phyloP scores from a whole-genome alignment of 1,140 invertebrate genomes.

The Sycophaga agraensis region DNA sequence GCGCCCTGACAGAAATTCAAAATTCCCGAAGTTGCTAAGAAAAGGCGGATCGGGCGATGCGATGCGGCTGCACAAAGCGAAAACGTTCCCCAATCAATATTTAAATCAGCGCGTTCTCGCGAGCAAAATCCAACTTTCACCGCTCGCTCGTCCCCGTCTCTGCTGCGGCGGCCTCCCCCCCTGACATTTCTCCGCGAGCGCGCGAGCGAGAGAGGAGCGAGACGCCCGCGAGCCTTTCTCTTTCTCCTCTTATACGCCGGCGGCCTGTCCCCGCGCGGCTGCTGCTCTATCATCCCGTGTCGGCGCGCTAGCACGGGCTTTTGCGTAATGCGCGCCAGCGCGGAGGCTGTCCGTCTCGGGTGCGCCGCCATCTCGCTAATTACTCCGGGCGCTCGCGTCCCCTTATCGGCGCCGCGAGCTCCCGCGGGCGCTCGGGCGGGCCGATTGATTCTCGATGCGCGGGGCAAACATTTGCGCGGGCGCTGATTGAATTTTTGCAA shows the following conservation, averaged over 20 bases:
- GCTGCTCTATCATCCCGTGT: too few relatives aligned
- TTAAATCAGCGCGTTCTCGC: conserved; percentile 13
- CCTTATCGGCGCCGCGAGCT: background rate
- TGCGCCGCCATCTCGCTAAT: conserved; percentile 4
- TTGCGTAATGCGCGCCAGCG: too few relatives aligned
- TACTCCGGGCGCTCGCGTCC: background rate
- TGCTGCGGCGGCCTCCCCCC: background rate
- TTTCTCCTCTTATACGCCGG: too few relatives aligned
- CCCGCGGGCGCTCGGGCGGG: too few relatives aligned
- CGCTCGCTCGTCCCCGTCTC: background rate
- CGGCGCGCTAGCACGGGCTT: too few relatives aligned
- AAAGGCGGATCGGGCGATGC: too few relatives aligned
- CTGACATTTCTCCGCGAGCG: background rate
- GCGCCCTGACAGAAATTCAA: too few relatives aligned
- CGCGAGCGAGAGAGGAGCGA: conserved; percentile 1
- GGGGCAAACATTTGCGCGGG: conserved; percentile 8
- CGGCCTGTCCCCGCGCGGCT: too few relatives aligned
- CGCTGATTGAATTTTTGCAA: conserved; percentile 4
- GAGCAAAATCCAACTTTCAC: conserved; percentile 18
- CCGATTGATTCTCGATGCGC: too few relatives aligned
- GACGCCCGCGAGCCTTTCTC: background rate
- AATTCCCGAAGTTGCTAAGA: too few relatives aligned
- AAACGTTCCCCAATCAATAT: background rate
- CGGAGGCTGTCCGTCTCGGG: too few relatives aligned
- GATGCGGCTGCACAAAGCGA: too few relatives aligned